A percentile compares a stretch with the other conserved stretches of the same genome.
Evolutionary conservation across 2,888 invertebrate genomes (phyloP).

Genomic region (Andrena minutula): DNA sequence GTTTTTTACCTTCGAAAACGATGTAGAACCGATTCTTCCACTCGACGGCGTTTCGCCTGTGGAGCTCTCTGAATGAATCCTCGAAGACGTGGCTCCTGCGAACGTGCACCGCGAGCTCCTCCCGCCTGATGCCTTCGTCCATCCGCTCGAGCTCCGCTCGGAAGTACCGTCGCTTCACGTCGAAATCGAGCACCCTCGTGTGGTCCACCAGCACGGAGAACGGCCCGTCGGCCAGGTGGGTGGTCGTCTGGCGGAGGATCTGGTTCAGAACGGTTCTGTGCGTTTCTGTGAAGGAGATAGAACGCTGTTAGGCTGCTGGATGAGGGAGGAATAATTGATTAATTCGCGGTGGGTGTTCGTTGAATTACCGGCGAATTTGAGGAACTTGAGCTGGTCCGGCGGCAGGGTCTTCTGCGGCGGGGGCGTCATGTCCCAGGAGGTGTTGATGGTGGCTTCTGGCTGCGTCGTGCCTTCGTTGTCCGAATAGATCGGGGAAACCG

Average conservation of each 20-base stretch:
- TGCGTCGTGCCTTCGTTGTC: slow-evolving; percentile 79
- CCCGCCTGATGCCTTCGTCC: slow-evolving; percentile 92
- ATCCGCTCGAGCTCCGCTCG: slow-evolving; percentile 93
- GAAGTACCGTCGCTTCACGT: slow-evolving; percentile 95
- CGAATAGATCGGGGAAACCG: slow-evolving; percentile 81
- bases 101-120: slow-evolving; percentile 95
- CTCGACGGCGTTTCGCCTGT: slow-evolving; percentile 92
- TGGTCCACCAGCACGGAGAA: slow-evolving; percentile 95
- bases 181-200: slow-evolving; percentile 94
- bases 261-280: slow-evolving; percentile 96
- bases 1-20: slow-evolving; percentile 92
- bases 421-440: slow-evolving; percentile 80
- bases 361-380: slow-evolving; percentile 90
- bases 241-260: slow-evolving; percentile 92
- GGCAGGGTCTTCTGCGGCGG: slow-evolving; percentile 83
- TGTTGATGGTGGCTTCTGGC: slow-evolving; percentile 72
- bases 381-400: slow-evolving; percentile 91
- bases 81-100: slow-evolving; percentile 94
- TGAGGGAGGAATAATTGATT: no score
- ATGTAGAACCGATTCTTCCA: slow-evolving; percentile 97
- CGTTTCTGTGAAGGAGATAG: slow-evolving; percentile 87
- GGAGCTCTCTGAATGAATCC: slow-evolving; percentile 95
- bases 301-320: no score
- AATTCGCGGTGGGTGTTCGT: no score
- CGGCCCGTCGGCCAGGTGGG: slow-evolving; percentile 93